Evolutionary conservation across 1,140 invertebrate species (phyloP), one percentile per base, ranked within the genome.

Genomic region (Mycetomoellerius zeteki): DNA sequence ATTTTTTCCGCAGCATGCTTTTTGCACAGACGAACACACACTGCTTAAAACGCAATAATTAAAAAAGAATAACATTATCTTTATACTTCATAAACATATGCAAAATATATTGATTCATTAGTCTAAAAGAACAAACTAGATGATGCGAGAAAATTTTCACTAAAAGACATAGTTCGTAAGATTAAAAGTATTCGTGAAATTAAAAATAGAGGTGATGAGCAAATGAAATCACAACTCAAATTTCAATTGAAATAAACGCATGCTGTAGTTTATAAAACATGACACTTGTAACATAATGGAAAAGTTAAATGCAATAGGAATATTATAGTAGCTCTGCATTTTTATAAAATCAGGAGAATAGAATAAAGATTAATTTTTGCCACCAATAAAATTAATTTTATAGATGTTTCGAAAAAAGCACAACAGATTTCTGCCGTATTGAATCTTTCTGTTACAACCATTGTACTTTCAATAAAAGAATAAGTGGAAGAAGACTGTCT

Each of bases 161-260:
- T n/a, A n/a, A n/a, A n/a, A n/a, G n/a, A n/a, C n/a, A n/a, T n/a
- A n/a, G n/a, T n/a, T n/a, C n/a, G n/a, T n/a, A n/a, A n/a, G n/a
- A n/a, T n/a, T n/a, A n/a, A n/a, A n/a, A n/a, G n/a, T n/a, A n/a
- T n/a, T 21, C 56, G 21, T 56, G 27, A 60, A 6, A n/a, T 3
- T 43, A 60, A 19, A 76, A 43, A 43, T 60, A 58, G 21, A 37
- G 3, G 19, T 4, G 33, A 10, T 27, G 16, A 2, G 4, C 3
- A n/a, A 60, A 62, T 14, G 56, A 12, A 16, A 19, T 16, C 3
- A 21, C 7, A 77, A 77, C 3, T 0, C 62, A 24, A 43, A 47
- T 60, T 37, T 16, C 24, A 30, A 77, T 47, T 76, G 30, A 43
- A 47, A 62, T 43, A 60, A 77, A 77, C 19, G 24, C 8, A 16